phyloP scores from a whole-genome alignment of 2,888 invertebrate genomes.

The Sicus ferrugineus region DNA sequence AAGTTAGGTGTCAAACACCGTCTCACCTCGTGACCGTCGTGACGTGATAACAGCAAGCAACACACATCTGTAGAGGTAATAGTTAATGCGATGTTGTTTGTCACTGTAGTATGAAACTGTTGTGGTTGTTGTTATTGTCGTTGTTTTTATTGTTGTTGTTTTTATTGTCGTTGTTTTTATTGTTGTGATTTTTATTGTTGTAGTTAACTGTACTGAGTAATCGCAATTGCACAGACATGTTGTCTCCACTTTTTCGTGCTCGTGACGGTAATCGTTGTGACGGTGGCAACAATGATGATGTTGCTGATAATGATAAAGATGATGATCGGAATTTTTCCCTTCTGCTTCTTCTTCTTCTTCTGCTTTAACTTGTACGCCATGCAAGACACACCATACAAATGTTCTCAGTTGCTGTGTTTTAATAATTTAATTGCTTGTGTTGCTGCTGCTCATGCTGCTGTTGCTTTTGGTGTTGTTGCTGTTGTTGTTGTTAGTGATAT shows the following conservation, averaged over 20 bases:
- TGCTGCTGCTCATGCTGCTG: background rate
- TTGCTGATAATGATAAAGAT: no score
- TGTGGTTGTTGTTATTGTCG: no score
- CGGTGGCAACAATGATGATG: no score
- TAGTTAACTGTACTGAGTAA: background rate
- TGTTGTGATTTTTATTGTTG: background rate
- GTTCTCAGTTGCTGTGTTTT: background rate
- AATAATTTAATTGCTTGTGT: background rate
- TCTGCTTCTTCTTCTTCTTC: background rate
- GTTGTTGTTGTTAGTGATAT: conserved; percentile 10
- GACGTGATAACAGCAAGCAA: no score
- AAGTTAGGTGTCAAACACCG: no score
- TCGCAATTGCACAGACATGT: background rate
- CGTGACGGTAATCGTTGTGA: background rate
- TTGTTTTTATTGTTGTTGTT: background rate
- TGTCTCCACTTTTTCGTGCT: background rate
- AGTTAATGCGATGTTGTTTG: no score
- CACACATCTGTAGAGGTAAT: no score
- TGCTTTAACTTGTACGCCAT: background rate
- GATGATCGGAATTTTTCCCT: no score
- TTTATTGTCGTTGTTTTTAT: background rate
- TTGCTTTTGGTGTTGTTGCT: conserved; percentile 28
- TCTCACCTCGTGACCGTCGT: no score
- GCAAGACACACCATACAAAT: no score
- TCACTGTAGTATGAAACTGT: no score